Evolutionary conservation across 2,888 invertebrate species (phyloP), one percentile per base, ranked within the genome.

Genomic region (Suillia variegata): DNA sequence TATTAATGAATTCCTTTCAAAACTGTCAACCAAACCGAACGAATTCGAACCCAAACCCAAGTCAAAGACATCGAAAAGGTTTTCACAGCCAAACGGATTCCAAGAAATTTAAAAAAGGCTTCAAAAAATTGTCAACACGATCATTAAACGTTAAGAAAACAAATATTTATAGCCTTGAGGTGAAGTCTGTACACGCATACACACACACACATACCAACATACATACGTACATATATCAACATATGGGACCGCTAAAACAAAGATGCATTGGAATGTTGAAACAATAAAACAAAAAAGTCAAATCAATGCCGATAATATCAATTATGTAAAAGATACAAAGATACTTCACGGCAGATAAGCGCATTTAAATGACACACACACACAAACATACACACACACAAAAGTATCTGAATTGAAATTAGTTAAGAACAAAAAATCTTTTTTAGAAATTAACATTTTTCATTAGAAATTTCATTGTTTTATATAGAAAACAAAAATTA

Each of bases 111-210:
- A 61, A 62, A 58, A 62, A 34, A n/a, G n/a, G n/a, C n/a, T n/a
- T n/a, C n/a, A n/a, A n/a, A 55, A 68, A 68, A 74, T 71, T 75
- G 75, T 75, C 75, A 75, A 75, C 75, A 74, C 72, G 73, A 72
- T 75, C 75, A 75, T 73, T 73, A 73, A 64, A 50, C 24, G 18
- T 6, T 34, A 53, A 57, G 51, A 48, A 54, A 53, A 65, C 66
- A 67, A 67, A 66, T 65, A 65, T 67, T 70, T 73, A 73, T 71
- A 66, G 71, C 67, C 69, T 66, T 67, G 68, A 64, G 59, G 61
- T 55, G 55, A 56, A 22, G 49, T 42, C 15, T 52, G 17, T 6
- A 13, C 12, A 48, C 22, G 24, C 21, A 31, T 13, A 1, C 53
- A 42, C 4, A n/a, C 21, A 13, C 21, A 5, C 13, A 21, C 38